phyloP scores from a whole-genome alignment of 2,888 invertebrate genomes.

The Scaptomyza flava region DNA sequence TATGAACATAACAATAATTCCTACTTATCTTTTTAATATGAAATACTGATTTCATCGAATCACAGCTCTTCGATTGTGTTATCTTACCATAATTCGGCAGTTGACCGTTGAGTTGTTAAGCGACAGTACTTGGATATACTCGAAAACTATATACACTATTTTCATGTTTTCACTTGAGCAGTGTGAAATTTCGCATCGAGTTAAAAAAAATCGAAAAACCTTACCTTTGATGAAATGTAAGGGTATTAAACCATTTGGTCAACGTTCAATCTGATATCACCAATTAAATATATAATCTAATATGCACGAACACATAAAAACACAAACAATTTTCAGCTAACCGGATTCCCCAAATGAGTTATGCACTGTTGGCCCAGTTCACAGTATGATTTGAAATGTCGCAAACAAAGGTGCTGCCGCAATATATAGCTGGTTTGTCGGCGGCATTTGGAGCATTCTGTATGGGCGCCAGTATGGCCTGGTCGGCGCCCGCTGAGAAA shows the following conservation, averaged over 20 bases:
- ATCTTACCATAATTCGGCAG: slow-evolving; percentile 50
- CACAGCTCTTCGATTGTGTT: background rate
- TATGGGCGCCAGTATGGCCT: slow-evolving; percentile 69
- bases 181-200: background rate
- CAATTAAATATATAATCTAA: background rate
- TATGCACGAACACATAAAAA: background rate
- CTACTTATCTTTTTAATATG: background rate
- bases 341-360: background rate
- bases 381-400: slow-evolving; percentile 52
- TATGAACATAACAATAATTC: background rate
- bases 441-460: slow-evolving; percentile 74
- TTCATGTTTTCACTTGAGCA: background rate
- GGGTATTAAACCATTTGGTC: background rate
- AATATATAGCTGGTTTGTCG: slow-evolving; percentile 66
- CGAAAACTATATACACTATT: no score
- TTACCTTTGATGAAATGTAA: background rate
- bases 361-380: slow-evolving; percentile 20
- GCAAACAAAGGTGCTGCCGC: slow-evolving; percentile 55
- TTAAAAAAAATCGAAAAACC: background rate
- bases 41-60: background rate
- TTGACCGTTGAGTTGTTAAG: slow-evolving; percentile 43
- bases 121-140: background rate
- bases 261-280: background rate
- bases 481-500: slow-evolving; percentile 69
- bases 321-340: background rate